Evolutionary conservation across 2,113 vertebrate genomes (phyloP).

Genomic region (Aix galericulata): DNA sequence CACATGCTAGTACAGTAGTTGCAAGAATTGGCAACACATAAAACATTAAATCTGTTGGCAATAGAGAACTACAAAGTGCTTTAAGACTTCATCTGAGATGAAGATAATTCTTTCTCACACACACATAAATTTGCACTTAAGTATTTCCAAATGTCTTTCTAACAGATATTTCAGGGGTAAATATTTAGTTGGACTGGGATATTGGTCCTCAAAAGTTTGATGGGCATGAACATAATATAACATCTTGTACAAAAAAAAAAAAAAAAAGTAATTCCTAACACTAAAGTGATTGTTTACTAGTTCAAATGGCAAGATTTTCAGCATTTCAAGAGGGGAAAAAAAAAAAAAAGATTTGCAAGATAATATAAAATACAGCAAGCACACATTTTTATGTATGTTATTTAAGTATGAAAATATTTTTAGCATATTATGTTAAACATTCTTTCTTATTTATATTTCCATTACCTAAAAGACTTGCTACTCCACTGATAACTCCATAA

Average conservation of each 20-base stretch:
- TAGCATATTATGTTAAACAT: constrained; percentile 88
- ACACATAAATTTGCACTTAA: constrained; percentile 74
- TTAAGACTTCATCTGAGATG: constrained; percentile 81
- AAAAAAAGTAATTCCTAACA: constrained; percentile 60
- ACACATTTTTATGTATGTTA: constrained; percentile 84
- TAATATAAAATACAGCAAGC: constrained; percentile 84
- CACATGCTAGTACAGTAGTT: constrained; percentile 66
- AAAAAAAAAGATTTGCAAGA: constrained; percentile 71
- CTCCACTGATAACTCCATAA: constrained; percentile 76
- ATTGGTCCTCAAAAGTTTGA: constrained; percentile 78
- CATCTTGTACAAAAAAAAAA: constrained; percentile 59
- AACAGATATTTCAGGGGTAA: constrained; percentile 63
- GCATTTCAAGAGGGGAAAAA: constrained; percentile 69
- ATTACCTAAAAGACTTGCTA: constrained; percentile 81
- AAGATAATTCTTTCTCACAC: constrained; percentile 77
- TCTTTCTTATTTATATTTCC: constrained; percentile 85
- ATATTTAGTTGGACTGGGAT: constrained; percentile 73
- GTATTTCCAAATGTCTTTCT: constrained; percentile 74
- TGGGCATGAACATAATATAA: constrained; percentile 54
- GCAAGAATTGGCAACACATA: constrained; percentile 85
- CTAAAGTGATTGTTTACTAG: constrained; percentile 69
- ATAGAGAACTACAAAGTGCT: constrained; percentile 97
- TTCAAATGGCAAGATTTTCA: constrained; percentile 74
- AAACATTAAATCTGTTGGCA: constrained; percentile 88
- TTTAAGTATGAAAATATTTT: constrained; percentile 90